Conservation (phyloP, 2,888 invertebrate species). For the Allacma fusca region DNA sequence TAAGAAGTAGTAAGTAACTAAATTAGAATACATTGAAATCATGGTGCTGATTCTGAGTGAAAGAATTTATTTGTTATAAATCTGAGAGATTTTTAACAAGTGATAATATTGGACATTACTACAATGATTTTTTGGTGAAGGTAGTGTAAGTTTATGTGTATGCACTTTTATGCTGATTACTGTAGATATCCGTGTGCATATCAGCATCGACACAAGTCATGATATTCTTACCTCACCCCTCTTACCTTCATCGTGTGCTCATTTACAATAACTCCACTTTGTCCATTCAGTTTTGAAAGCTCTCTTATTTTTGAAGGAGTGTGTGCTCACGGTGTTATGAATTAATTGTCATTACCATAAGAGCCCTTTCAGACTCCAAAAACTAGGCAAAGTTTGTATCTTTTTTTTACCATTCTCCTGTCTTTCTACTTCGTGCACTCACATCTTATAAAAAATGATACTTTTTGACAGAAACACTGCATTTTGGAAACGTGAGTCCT, state of each 20-base stretch:
- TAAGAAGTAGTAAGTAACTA: not conserved
- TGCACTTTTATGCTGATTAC: too few species aligned
- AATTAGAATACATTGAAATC: conserved; percentile 7
- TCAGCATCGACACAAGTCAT: not conserved
- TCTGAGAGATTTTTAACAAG: not conserved
- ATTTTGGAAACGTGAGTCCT: not conserved
- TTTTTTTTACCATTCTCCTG: too few species aligned
- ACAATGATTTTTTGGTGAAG: too few species aligned
- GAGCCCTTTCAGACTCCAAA: too few species aligned
- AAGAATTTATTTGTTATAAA: conserved; percentile 14
- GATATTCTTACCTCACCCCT: not conserved
- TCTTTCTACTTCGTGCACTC: too few species aligned
- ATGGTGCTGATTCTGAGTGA: conserved; percentile 1
- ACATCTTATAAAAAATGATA: too few species aligned
- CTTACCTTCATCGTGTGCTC: not conserved
- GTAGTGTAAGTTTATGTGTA: too few species aligned
- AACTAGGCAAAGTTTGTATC: too few species aligned
- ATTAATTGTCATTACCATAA: too few species aligned
- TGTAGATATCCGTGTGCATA: not conserved
- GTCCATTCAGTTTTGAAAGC: not conserved
- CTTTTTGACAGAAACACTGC: too few species aligned
- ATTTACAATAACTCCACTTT: not conserved
- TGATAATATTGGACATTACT: not conserved
- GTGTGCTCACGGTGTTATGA: not conserved
- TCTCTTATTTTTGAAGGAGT: not conserved